phyloP scores from a whole-genome alignment of 2,797 vertebrate species.

The Telmatherina bonti region DNA sequence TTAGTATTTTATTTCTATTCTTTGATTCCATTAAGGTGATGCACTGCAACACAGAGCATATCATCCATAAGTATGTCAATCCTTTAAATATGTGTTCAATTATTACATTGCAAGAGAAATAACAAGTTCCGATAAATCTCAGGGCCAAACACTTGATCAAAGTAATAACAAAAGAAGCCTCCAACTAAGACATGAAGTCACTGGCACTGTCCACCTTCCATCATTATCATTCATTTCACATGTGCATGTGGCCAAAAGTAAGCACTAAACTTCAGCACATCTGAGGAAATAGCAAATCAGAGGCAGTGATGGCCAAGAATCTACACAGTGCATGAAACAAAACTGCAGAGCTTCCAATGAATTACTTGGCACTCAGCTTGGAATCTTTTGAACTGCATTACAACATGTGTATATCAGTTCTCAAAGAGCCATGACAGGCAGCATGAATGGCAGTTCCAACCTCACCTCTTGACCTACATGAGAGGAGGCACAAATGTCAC shows the following conservation, averaged over 20 bases:
- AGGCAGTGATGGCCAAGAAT: constrained; percentile 58
- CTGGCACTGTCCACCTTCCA: constrained; percentile 56
- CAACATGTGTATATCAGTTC: constrained; percentile 58
- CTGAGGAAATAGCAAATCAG: constrained; percentile 72
- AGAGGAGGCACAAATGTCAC: constrained; percentile 45
- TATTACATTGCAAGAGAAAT: constrained; percentile 56
- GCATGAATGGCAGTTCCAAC: constrained; percentile 58
- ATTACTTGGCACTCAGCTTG: constrained; percentile 52
- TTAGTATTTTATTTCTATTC: constrained; percentile 21
- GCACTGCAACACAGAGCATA: constrained; percentile 13
- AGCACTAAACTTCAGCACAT: constrained; percentile 54
- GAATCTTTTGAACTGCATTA: constrained; percentile 66
- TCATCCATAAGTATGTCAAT: constrained; percentile 21
- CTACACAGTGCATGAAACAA: constrained; percentile 36
- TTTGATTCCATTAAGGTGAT: constrained; percentile 42
- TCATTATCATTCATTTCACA: constrained; percentile 63
- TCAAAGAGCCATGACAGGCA: constrained; percentile 54
- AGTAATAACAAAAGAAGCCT: constrained; percentile 57
- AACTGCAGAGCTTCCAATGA: constrained; percentile 56
- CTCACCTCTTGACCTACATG: constrained; percentile 58
- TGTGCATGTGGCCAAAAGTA: constrained; percentile 54
- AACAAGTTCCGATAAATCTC: constrained; percentile 51
- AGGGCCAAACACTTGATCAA: constrained; percentile 73
- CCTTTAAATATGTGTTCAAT: constrained; percentile 56
- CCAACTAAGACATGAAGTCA: constrained; percentile 49